Evolutionary conservation across 2,113 vertebrate genomes (phyloP).

Genomic region (Rhinichthys klamathensis): DNA sequence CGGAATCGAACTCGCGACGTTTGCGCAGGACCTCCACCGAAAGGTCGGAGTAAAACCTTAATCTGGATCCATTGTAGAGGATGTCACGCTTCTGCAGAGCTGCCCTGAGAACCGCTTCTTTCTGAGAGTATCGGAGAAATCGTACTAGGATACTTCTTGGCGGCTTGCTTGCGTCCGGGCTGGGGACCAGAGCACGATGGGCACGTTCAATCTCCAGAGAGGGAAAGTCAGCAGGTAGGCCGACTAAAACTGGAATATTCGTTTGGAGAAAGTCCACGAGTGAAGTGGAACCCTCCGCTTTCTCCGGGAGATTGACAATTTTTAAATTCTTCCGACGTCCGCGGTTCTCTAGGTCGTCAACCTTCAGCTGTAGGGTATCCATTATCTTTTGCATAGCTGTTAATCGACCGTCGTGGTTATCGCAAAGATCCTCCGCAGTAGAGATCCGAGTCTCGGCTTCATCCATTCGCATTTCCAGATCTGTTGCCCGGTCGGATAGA

Average conservation of each 20-base stretch:
- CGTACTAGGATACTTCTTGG: neutral
- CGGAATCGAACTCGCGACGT: too few species aligned
- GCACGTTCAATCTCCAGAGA: too few species aligned
- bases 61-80: too few species aligned
- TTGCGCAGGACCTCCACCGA: too few species aligned
- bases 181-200: too few species aligned
- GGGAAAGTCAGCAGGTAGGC: too few species aligned
- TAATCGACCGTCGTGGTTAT: neutral
- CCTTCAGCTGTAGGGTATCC: neutral
- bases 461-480: neutral
- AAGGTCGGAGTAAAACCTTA: too few species aligned
- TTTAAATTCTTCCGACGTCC: neutral
- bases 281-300: neutral
- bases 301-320: constrained; percentile 2
- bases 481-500: neutral
- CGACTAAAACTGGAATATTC: neutral
- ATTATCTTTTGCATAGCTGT: neutral
- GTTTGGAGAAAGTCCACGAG: neutral
- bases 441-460: neutral
- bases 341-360: neutral
- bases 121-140: neutral
- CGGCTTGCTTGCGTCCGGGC: too few species aligned
- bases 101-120: neutral
- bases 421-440: neutral
- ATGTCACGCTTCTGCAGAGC: too few species aligned